A percentile compares a stretch with the other conserved stretches of the same genome.
Conservation (phyloP, 2,888 invertebrate genomes). For the Cosmorhoe ocellata region DNA sequence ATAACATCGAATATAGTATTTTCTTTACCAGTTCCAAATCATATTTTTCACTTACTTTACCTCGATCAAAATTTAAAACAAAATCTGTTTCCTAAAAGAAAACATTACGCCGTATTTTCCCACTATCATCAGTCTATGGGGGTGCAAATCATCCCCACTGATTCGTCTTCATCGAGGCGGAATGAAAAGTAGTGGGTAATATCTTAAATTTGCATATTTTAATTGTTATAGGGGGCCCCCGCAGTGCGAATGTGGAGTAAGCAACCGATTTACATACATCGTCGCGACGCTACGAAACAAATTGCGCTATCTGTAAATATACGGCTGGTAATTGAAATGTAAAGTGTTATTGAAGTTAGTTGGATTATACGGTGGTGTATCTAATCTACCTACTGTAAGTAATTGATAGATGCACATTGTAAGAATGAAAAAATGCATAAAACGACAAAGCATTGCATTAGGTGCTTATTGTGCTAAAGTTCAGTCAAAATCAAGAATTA, state of each 20-base stretch:
- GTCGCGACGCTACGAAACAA: constrained; percentile 52
- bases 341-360: constrained; percentile 31
- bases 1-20: too few species aligned
- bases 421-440: too few species aligned
- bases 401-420: too few species aligned
- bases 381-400: neutral
- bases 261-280: constrained; percentile 72
- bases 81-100: constrained; percentile 22
- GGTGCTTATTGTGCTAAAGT: too few species aligned
- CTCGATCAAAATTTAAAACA: neutral
- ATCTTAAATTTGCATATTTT: constrained; percentile 80
- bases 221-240: constrained; percentile 67
- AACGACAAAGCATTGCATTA: too few species aligned
- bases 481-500: too few species aligned
- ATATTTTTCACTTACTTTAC: too few species aligned
- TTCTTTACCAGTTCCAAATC: too few species aligned
- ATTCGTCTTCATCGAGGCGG: constrained; percentile 62
- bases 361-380: constrained; percentile 15
- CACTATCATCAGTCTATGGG: constrained; percentile 48
- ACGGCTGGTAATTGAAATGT: constrained; percentile 54
- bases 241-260: constrained; percentile 68
- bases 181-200: constrained; percentile 79
- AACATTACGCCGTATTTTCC: constrained; percentile 45
- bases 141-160: constrained; percentile 50
- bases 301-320: constrained; percentile 66